A percentile compares a stretch with the other conserved stretches of the same genome.
These are phyloP conservation scores for Propithecus perrieri DNA, from an alignment of 2,797 vertebrate genomes.

Conservation along the genomic window DNA sequence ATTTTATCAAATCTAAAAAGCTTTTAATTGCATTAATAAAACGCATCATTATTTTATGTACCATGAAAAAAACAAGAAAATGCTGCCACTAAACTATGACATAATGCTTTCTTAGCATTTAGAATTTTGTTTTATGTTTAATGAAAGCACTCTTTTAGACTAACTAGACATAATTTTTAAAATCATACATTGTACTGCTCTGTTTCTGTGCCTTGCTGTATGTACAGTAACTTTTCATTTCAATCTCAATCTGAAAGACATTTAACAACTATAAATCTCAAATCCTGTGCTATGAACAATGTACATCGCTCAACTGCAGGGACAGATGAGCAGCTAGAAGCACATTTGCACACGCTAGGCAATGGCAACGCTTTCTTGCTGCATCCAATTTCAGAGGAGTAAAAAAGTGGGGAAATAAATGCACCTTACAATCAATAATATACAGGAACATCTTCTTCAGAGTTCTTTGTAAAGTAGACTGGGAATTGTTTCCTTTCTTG, in stretches of 20 bases:
- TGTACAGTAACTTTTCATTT: not conserved
- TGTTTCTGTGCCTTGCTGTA: not conserved
- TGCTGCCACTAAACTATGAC: not conserved
- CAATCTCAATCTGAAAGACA: slow-evolving; percentile 8
- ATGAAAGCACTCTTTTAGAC: not conserved
- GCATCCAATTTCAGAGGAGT: not conserved
- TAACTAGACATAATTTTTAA: not conserved
- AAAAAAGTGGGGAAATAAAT: not conserved
- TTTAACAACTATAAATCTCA: not conserved
- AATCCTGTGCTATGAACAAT: not conserved
- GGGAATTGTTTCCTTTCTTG: not conserved
- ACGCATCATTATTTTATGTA: slow-evolving; percentile 19
- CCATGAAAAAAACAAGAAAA: slow-evolving; percentile 28
- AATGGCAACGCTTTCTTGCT: not conserved
- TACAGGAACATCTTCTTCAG: not conserved
- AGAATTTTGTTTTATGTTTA: slow-evolving; percentile 23
- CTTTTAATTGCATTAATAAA: not conserved
- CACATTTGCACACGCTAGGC: not conserved
- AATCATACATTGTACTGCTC: not conserved
- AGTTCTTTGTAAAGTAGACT: not conserved
- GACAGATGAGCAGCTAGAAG: not conserved
- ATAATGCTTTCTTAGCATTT: not conserved
- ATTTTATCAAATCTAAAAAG: slow-evolving; percentile 6
- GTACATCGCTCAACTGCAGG: not conserved
- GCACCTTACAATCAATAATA: not conserved